Conservation (phyloP, 2,797 vertebrate genomes). For the Avahi laniger region DNA sequence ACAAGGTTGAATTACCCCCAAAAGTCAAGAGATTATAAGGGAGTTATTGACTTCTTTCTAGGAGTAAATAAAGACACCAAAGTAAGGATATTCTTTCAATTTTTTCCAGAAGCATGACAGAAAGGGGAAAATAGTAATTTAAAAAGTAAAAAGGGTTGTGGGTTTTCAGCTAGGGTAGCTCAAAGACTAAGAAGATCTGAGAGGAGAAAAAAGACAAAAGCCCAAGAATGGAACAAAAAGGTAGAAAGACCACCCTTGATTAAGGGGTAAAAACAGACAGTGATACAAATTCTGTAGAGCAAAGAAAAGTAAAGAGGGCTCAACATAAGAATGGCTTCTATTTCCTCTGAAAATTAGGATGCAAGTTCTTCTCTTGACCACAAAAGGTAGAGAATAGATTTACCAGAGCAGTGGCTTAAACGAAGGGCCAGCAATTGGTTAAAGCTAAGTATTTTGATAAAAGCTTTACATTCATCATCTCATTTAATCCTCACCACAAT, state of each 20-base stretch:
- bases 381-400: not conserved
- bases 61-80: not conserved
- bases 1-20: not conserved
- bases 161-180: not conserved
- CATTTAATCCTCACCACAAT: not conserved
- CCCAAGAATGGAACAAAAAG: not conserved
- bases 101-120: slow-evolving; percentile 16
- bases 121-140: not conserved
- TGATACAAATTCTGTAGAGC: not conserved
- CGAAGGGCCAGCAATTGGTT: not conserved
- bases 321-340: not conserved
- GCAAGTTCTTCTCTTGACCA: not conserved
- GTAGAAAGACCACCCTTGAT: not conserved
- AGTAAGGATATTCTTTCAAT: not conserved
- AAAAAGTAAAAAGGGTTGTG: not conserved
- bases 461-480: not conserved
- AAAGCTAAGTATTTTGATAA: not conserved
- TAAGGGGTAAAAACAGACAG: not conserved
- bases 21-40: not conserved
- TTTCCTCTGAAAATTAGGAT: slow-evolving; percentile 12
- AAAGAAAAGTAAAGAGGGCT: not conserved
- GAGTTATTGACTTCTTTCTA: not conserved
- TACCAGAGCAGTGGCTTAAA: not conserved
- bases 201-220: slow-evolving; percentile 19
- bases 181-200: not conserved